Conservation (phyloP, 2,113 vertebrate species). For the Puffinus mauretanicus region DNA sequence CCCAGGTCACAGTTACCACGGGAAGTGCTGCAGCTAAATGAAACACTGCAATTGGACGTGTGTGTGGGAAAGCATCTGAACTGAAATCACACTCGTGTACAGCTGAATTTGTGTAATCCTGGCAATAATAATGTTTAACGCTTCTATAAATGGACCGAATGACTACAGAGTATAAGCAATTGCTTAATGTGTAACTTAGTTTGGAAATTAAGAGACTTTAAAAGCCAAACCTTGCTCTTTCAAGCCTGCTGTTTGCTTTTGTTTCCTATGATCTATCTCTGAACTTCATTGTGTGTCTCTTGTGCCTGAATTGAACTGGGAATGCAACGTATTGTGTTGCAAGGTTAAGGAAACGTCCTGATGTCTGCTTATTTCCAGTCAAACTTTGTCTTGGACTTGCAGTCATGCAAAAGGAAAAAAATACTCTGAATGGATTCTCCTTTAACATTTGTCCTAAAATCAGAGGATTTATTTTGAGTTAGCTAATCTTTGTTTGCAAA, state of each 20-base stretch:
- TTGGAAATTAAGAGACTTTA: background rate
- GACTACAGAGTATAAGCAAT: too few relatives aligned
- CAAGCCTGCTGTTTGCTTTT: background rate
- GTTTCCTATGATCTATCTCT: background rate
- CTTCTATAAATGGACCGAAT: background rate
- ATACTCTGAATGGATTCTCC: background rate
- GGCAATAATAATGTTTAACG: background rate
- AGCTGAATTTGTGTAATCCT: background rate
- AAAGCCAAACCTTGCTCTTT: background rate
- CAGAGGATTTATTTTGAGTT: background rate
- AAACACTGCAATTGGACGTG: background rate
- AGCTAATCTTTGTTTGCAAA: background rate
- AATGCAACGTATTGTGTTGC: too few relatives aligned
- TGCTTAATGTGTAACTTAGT: background rate
- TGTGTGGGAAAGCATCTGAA: too few relatives aligned
- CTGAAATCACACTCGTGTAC: accelerated
- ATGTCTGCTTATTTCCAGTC: background rate
- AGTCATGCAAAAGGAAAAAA: background rate
- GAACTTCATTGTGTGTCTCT: background rate
- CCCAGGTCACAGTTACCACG: background rate
- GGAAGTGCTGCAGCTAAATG: background rate
- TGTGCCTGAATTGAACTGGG: background rate
- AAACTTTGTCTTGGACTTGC: background rate
- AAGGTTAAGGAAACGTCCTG: background rate
- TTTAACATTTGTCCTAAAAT: background rate